Base-by-base conservation (phyloP, 2,113 vertebrate species). In the Dipodomys stephensi region DNA sequence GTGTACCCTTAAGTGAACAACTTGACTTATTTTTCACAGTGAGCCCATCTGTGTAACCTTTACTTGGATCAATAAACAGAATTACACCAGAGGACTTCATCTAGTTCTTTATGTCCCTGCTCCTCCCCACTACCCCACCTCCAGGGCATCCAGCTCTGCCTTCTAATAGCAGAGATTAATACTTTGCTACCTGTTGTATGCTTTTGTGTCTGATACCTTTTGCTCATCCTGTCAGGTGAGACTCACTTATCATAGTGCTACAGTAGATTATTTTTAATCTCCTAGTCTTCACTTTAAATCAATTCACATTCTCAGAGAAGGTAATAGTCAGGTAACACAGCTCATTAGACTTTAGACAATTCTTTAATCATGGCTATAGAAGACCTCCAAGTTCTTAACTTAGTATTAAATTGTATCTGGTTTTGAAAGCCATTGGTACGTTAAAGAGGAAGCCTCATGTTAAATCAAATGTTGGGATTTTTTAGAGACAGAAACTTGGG, bases 361-460 rank as follows among this genome's bases (percentile, higher is more conserved):
- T 35, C 71, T 93, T 96, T 96, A 10, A 1, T 93, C 81, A n/a
- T 28, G 53, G 44, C n/a, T 94, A 60, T 88, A 94, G n/a, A 4
- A 83, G 65, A 68, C 83, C 5, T 60, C 81, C 35, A 83, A 91
- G 53, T 93, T 28, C 80, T 83, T 88, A 64, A 39, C 71, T 11
- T 78, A 84, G 62, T 72, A 39, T 68, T 89, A 88, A 57, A 12
- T 67, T 44, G 23, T 67, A 64, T 22, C 49, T 57, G 32, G 32
- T 83, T 89, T 88, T 79, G 76, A 85, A 93, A 86, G 23, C 77
- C 1, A 27, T 92, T 80, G 13, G 15, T 89, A 0, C 72, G 60
- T 83, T 91, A 80, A 74, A 80, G 5, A 83, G 73, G 62, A 93
- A 80, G 11, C 30, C 32, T 81, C 3, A 0, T 78, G 46, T n/a